Evolutionary conservation across 2,888 invertebrate genomes (phyloP), one percentile per base, ranked within the genome.

Genomic region (Lamellibrachia columna): DNA sequence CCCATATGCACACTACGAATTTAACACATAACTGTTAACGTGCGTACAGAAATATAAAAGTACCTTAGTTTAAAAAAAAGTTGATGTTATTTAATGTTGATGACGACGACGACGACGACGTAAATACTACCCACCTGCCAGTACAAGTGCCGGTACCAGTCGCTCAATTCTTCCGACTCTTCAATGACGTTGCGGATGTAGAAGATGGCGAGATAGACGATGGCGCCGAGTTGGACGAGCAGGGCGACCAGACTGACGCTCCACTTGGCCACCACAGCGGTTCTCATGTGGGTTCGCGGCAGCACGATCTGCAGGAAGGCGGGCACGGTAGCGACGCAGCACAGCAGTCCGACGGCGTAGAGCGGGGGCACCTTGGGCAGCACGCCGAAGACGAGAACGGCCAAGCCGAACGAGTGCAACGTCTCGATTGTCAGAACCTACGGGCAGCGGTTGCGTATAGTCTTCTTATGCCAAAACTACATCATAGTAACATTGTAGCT

Each of bases 261-360:
- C 75, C 95, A 94, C 92, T 95, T 95, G 91, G 96, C 96, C 7
- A 98, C 97, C 95, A 97, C 98, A 96, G 98, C 98, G 95, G 98
- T 98, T 98, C 98, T 98, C 98, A 98, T 98, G 0, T 98, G 98
- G 92, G 98, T 97, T 52, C 98, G 97, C 58, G 98, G 94, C 92
- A 98, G 97, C 3, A 98, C 97, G 6, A 98, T 94, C 0, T 98
- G 97, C 93, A 98, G 94, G 15, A 75, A 75, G 75, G 75, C 75
- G 15, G 75, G 75, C n/a, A 75, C 75, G 22, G 75, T 4, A n/a
- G 75, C 75, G 22, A 75, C 75, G n/a, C 75, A 75, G 0, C 22
- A 22, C 75, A 75, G 6, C 15, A 75, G 75, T 0, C 75, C 75
- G 22, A 75, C 75, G 75, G 75, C 75, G 75, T 75, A 75, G 75